phyloP scores from a whole-genome alignment of 2,113 vertebrate species.

The Saguinus imperator region DNA sequence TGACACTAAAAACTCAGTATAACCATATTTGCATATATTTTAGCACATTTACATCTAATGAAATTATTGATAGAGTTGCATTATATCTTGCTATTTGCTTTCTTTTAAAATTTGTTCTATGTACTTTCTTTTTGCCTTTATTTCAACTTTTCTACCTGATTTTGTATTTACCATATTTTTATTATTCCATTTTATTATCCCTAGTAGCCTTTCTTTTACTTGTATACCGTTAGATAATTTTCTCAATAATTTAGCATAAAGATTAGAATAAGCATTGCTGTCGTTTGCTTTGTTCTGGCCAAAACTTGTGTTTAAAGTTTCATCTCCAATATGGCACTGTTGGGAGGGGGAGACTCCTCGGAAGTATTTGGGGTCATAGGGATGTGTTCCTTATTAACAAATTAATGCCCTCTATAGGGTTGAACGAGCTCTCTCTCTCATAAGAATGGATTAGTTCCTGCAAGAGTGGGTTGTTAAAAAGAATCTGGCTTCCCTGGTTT shows the following conservation, averaged over 20 bases:
- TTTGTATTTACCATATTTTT: neutral
- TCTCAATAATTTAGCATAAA: neutral
- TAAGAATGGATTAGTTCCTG: neutral
- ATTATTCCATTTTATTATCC: neutral
- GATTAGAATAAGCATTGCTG: neutral
- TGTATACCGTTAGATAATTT: neutral
- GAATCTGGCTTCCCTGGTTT: neutral
- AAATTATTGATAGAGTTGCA: neutral
- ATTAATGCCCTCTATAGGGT: neutral
- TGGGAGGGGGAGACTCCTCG: neutral
- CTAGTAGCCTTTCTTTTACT: neutral
- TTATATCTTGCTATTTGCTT: neutral
- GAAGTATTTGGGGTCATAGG: neutral
- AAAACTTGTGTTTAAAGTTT: neutral
- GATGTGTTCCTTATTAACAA: neutral
- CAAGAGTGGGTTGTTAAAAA: neutral
- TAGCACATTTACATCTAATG: neutral
- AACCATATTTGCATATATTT: neutral
- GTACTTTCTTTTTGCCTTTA: neutral
- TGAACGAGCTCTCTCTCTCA: neutral
- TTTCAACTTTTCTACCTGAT: neutral
- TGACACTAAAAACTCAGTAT: neutral
- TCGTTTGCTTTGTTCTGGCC: neutral
- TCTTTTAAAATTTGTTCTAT: neutral
- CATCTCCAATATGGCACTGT: neutral